Percentiles rank a stretch among this genome's conserved stretches.
Conservation (phyloP, 2,113 vertebrate species). For the Blennius ocellaris region DNA sequence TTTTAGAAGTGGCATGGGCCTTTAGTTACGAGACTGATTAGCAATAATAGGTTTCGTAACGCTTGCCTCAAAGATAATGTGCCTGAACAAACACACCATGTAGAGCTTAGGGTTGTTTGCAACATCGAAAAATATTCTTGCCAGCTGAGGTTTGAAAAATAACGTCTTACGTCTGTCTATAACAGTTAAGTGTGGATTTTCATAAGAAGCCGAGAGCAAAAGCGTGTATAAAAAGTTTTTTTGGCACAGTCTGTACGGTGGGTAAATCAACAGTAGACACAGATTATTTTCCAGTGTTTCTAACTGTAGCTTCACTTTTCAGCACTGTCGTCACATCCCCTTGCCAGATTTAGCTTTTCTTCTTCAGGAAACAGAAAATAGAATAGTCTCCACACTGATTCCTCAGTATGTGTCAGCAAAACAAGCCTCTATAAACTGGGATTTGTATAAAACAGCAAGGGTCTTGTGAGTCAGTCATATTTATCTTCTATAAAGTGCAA, state of each 20-base stretch:
- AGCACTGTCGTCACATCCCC: neutral
- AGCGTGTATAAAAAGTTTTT: too few relatives aligned
- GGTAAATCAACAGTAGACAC: too few relatives aligned
- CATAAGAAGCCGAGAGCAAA: too few relatives aligned
- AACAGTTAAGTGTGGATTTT: too few relatives aligned
- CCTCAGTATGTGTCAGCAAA: slow-evolving; percentile 13
- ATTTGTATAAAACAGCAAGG: slow-evolving; percentile 16
- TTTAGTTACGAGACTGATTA: slow-evolving; percentile 4
- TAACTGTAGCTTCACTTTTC: neutral
- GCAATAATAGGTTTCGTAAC: slow-evolving; percentile 3
- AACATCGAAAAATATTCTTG: too few relatives aligned
- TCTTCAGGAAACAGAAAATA: slow-evolving; percentile 8
- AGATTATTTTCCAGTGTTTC: neutral
- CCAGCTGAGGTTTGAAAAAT: too few relatives aligned
- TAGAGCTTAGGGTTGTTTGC: neutral
- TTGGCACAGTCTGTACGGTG: too few relatives aligned
- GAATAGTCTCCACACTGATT: slow-evolving; percentile 6
- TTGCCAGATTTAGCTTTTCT: slow-evolving; percentile 25
- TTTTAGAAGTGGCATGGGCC: neutral
- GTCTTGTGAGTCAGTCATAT: neutral
- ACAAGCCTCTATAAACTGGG: slow-evolving; percentile 25
- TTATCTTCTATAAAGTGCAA: slow-evolving; percentile 1
- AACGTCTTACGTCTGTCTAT: too few relatives aligned
- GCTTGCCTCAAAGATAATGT: neutral
- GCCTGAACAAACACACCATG: neutral